phyloP scores from a whole-genome alignment of 2,113 vertebrate species.

The Eulemur rufifrons region DNA sequence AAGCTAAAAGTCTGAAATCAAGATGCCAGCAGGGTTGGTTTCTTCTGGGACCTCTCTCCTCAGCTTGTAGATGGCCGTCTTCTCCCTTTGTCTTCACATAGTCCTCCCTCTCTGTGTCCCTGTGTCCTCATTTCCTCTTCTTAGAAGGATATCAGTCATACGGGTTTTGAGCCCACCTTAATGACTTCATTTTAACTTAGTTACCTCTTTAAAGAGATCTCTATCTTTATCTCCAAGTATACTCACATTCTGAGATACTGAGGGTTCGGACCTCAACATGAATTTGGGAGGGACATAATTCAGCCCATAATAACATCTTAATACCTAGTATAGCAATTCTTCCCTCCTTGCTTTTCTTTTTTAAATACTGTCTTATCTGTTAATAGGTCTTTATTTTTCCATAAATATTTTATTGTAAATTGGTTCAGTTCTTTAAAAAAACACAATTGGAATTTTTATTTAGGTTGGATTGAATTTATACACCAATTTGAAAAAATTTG shows the following conservation, averaged over 20 bases:
- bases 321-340: background rate
- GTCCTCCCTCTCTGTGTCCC: background rate
- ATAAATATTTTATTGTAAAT: background rate
- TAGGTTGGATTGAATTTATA: background rate
- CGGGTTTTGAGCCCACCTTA: background rate
- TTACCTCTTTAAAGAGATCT: background rate
- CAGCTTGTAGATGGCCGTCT: background rate
- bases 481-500: background rate
- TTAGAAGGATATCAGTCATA: background rate
- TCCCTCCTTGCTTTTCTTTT: background rate
- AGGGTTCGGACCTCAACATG: background rate
- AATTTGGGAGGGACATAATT: background rate
- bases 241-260: background rate
- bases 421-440: background rate
- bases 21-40: background rate
- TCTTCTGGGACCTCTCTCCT: background rate
- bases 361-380: background rate
- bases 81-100: background rate
- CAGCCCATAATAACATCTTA: background rate
- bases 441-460: background rate
- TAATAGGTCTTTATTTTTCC: background rate
- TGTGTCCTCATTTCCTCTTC: background rate
- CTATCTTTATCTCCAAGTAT: background rate
- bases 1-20: background rate
- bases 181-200: background rate